Evolutionary conservation across 2,888 invertebrate genomes (phyloP).

Genomic region (Lasioglossum calceatum): DNA sequence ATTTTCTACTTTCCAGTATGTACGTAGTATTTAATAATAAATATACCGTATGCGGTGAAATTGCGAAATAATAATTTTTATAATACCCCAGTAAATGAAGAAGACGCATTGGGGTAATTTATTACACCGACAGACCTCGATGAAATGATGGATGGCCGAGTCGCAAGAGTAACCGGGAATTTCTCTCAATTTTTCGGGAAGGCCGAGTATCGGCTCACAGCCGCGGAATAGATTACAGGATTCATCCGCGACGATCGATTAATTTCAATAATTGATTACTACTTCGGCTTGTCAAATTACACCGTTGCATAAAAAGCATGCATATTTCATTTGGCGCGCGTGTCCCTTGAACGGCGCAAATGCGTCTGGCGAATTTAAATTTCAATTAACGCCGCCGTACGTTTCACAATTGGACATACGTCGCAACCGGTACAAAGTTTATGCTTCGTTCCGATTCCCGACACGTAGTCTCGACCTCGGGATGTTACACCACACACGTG

Average conservation of each 20-base stretch:
- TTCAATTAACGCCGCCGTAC: constrained; percentile 55
- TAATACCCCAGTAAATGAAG: neutral
- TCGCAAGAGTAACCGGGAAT: neutral
- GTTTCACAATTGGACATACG: constrained; percentile 40
- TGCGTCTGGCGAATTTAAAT: constrained; percentile 47
- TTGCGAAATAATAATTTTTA: neutral
- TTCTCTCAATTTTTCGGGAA: neutral
- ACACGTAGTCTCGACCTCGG: constrained; percentile 32
- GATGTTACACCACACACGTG: neutral
- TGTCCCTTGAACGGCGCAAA: constrained; percentile 23
- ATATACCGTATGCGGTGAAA: neutral
- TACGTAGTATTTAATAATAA: neutral
- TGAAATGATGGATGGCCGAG: neutral
- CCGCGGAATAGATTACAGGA: constrained; percentile 12
- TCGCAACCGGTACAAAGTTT: constrained; percentile 29
- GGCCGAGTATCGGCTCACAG: neutral
- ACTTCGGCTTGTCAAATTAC: constrained; percentile 48
- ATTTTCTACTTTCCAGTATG: no score
- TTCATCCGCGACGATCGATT: constrained; percentile 17
- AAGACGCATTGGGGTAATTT: neutral
- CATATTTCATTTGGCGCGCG: constrained; percentile 40
- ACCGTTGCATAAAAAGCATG: constrained; percentile 36
- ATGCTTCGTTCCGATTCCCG: constrained; percentile 34
- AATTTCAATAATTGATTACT: constrained; percentile 56
- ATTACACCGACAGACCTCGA: neutral